These are phyloP conservation scores for Spheniscus mendiculus DNA, from an alignment of 2,113 vertebrate genomes.

Conservation along the genomic window DNA sequence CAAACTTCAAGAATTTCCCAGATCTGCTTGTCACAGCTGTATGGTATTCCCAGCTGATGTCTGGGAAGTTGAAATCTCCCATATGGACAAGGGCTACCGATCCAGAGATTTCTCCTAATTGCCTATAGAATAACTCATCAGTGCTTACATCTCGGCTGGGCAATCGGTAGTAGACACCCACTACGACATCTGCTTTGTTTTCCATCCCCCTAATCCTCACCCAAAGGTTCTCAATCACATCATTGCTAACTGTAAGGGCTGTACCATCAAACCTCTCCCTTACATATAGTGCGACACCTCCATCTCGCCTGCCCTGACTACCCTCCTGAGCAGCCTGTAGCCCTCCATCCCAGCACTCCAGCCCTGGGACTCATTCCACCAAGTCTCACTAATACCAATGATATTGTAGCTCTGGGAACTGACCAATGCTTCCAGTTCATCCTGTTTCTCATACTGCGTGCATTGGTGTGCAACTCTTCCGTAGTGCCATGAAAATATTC, in stretches of 20 bases:
- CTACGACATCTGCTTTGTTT: too few relatives aligned
- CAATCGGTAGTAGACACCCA: too few relatives aligned
- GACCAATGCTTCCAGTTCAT: background rate
- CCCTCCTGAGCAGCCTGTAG: background rate
- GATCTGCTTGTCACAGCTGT: too few relatives aligned
- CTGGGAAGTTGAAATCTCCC: too few relatives aligned
- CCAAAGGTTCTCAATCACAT: background rate
- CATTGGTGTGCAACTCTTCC: background rate
- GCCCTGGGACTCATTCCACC: background rate
- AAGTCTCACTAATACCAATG: background rate
- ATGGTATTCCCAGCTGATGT: too few relatives aligned
- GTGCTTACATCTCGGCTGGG: too few relatives aligned
- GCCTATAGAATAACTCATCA: too few relatives aligned
- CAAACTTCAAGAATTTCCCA: too few relatives aligned
- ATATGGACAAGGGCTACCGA: too few relatives aligned
- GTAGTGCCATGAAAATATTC: accelerated
- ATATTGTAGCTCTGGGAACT: background rate
- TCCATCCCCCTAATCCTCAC: too few relatives aligned
- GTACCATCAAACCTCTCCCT: background rate
- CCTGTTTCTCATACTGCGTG: background rate
- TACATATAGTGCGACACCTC: background rate
- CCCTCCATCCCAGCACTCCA: background rate
- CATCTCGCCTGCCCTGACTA: too few relatives aligned
- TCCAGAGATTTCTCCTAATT: too few relatives aligned
- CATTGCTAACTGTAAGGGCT: background rate